Conservation (phyloP, 2,888 invertebrate species). For the Caenorhabditis doughertyi region DNA sequence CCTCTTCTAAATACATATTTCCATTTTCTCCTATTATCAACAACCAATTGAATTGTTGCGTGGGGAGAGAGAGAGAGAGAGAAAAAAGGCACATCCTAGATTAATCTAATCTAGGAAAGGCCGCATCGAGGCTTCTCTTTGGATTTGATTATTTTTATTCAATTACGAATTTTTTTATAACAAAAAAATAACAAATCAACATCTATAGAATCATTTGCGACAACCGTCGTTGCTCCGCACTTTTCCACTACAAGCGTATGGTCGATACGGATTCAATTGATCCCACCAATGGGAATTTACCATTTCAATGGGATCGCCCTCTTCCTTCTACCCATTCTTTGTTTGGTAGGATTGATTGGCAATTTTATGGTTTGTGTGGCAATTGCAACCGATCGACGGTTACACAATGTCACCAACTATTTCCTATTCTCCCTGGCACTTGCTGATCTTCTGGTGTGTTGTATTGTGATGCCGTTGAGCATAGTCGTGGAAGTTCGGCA, state of each 20-base stretch:
- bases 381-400: conserved; percentile 91
- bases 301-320: conserved; percentile 75
- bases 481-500: conserved; percentile 92
- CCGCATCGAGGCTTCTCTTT: conserved; percentile 25
- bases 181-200: conserved; percentile 53
- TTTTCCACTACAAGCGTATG: conserved; percentile 57
- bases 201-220: conserved; percentile 45
- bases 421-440: conserved; percentile 94
- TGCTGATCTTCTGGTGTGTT: conserved; percentile 93
- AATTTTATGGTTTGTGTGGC: conserved; percentile 89
- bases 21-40: conserved; percentile 5
- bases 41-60: conserved; percentile 28
- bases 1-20: background rate
- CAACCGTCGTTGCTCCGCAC: conserved; percentile 57
- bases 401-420: conserved; percentile 97
- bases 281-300: conserved; percentile 52
- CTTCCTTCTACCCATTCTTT: conserved; percentile 76
- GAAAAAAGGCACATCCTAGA: conserved; percentile 23
- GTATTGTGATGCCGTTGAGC: conserved; percentile 96
- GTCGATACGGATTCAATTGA: conserved; percentile 51
- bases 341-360: conserved; percentile 77
- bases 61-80: conserved; percentile 6
- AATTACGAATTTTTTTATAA: conserved; percentile 2
- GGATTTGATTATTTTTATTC: conserved; percentile 36
- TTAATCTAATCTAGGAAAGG: conserved; percentile 37